phyloP scores from a whole-genome alignment of 2,113 vertebrate species.

The Odobenus rosmarus region DNA sequence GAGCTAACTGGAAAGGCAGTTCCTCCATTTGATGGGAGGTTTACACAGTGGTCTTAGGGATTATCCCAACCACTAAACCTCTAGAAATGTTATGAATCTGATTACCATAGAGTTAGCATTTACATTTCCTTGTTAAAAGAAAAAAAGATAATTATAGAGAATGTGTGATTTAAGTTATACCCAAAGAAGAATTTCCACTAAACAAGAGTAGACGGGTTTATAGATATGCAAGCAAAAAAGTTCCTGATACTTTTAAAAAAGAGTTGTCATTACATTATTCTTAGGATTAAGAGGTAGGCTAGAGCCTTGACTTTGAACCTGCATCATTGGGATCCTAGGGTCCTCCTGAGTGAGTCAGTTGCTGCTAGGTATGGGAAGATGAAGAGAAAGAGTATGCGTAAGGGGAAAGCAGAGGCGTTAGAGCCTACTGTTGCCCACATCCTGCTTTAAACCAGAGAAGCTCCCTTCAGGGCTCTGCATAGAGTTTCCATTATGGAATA shows the following conservation, averaged over 20 bases:
- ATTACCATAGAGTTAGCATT: neutral
- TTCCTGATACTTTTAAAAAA: neutral
- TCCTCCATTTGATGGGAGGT: neutral
- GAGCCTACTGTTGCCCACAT: neutral
- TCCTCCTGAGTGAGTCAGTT: neutral
- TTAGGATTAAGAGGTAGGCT: neutral
- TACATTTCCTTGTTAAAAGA: neutral
- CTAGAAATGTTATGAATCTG: neutral
- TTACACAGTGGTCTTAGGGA: neutral
- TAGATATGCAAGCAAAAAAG: neutral
- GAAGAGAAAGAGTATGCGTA: neutral
- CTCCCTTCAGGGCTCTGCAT: neutral
- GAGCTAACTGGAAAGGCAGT: neutral
- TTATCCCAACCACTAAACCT: neutral
- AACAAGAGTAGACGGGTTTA: neutral
- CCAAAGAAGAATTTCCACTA: neutral
- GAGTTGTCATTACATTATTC: neutral
- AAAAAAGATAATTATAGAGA: neutral
- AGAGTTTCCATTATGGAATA: neutral
- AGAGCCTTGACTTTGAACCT: neutral
- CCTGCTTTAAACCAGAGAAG: neutral
- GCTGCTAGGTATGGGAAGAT: rapidly evolving
- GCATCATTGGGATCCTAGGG: neutral
- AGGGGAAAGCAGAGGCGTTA: neutral
- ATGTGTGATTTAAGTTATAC: neutral